Evolutionary conservation across 2,888 invertebrate genomes (phyloP).

Genomic region (Tolmerus cingulatus): DNA sequence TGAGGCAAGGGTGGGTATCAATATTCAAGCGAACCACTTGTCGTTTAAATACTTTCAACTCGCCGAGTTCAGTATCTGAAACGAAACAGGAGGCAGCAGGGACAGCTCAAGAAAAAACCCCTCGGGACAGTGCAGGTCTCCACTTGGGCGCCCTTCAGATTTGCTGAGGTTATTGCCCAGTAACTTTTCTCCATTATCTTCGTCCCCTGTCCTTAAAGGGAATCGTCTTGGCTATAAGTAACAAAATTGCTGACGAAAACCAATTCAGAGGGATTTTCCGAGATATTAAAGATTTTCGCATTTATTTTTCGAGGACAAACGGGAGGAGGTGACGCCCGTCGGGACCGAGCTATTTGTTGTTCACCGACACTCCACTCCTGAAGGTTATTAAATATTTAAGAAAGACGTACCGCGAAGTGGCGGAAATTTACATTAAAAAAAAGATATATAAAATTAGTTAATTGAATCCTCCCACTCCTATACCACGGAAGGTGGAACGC

Average conservation of each 20-base stretch:
- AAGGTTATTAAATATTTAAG: neutral
- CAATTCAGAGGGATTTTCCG: conserved; percentile 19
- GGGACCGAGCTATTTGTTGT: neutral
- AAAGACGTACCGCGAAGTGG: neutral
- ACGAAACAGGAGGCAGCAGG: neutral
- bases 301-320: neutral
- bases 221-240: neutral
- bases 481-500: neutral
- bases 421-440: neutral
- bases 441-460: neutral
- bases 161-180: conserved; percentile 16
- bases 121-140: neutral
- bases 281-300: conserved; percentile 5
- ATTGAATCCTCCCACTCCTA: neutral
- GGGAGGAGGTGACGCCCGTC: neutral
- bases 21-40: neutral
- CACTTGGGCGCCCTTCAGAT: neutral
- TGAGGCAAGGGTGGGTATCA: neutral
- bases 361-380: neutral
- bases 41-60: neutral
- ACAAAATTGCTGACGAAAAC: conserved; percentile 30
- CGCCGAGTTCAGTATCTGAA: neutral
- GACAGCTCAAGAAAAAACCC: neutral
- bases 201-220: neutral
- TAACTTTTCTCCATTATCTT: neutral